Base-by-base conservation (phyloP, 2,113 vertebrate species). In the Maccullochella peelii region DNA sequence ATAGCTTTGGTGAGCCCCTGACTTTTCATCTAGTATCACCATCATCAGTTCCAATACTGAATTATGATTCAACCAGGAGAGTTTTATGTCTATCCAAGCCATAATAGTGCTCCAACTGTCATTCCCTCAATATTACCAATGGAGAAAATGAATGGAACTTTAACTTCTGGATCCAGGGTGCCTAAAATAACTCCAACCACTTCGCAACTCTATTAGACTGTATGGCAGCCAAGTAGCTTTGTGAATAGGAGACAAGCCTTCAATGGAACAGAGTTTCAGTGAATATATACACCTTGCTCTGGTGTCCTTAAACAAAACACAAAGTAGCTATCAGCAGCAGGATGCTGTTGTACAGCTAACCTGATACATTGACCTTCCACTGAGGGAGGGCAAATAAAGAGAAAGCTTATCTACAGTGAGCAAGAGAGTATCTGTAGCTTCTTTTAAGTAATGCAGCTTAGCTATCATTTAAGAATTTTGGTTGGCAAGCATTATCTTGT, bases 401-500 rank as follows among this genome's bases (percentile, higher is more conserved):
- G 1, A 70, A 62, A 65, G 18, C 62, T 76, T 73, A 74, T 88
- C 66, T 70, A 4, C 47, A 66, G 42, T 6, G 38, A 78, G 27
- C 27, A 44, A 61, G 36, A 66, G 50, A 84, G 44, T 49, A 80
- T 61, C 59, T 62, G 25, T 23, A 50, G 36, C 30, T n/a, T 44
- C 6, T 2, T 77, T 79, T 36, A 50, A 63, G 68, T 74, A 61
- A 67, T 27, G 25, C 44, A 69, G 68, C 61, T 84, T 38, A 73
- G 25, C 50, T 62, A 63, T 76, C 38, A 78, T 72, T 74, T 82
- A 49, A 38, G 54, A 59, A 59, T 61, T 77, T 21, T 4, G 0
- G 21, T 57, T 59, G 47, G 79, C 69, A 77, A 73, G 42, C 8
- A 61, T 72, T 44, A 70, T 75, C 79, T 69, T 73, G 36, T 78